phyloP scores from a whole-genome alignment of 2,888 invertebrate genomes.

The Amphipyra berbera region DNA sequence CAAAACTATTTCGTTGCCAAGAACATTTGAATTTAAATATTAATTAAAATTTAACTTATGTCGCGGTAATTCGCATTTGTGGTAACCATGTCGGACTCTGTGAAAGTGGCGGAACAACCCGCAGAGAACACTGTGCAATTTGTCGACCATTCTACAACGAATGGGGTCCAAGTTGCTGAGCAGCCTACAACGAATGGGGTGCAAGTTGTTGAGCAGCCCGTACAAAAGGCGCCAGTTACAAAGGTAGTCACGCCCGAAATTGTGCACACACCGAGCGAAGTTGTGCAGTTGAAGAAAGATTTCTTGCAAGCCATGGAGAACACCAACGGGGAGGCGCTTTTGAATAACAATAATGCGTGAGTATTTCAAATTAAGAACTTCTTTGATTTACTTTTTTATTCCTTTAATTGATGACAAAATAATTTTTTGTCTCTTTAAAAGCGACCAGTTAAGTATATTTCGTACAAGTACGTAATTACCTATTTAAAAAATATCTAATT shows the following conservation, averaged over 20 bases:
- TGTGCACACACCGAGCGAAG: slow-evolving; percentile 33
- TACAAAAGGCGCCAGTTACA: slow-evolving; percentile 34
- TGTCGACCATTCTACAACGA: slow-evolving; percentile 27
- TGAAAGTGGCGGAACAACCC: slow-evolving; percentile 71
- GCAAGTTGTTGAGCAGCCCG: too few species aligned
- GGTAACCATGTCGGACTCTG: slow-evolving; percentile 76
- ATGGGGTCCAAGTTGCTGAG: slow-evolving; percentile 39
- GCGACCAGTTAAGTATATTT: too few species aligned
- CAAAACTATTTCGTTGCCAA: slow-evolving; percentile 37
- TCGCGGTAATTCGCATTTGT: slow-evolving; percentile 54
- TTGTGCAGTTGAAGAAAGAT: slow-evolving; percentile 38
- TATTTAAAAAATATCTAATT: too few species aligned
- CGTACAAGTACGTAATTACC: too few species aligned
- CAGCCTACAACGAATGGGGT: slow-evolving; percentile 34
- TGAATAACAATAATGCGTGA: slow-evolving; percentile 42
- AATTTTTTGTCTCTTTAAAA: too few species aligned
- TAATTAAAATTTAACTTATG: slow-evolving; percentile 53
- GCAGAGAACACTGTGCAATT: slow-evolving; percentile 20
- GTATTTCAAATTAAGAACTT: slow-evolving; percentile 1
- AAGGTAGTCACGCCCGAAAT: slow-evolving; percentile 18
- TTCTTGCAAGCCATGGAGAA: slow-evolving; percentile 45
- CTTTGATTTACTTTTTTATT: background rate
- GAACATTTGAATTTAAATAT: slow-evolving; percentile 40
- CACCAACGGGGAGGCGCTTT: slow-evolving; percentile 5
- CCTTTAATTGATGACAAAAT: background rate